Evolutionary conservation across 2,113 vertebrate genomes (phyloP), one percentile per base, ranked within the genome.

Genomic region (Puma concolor): DNA sequence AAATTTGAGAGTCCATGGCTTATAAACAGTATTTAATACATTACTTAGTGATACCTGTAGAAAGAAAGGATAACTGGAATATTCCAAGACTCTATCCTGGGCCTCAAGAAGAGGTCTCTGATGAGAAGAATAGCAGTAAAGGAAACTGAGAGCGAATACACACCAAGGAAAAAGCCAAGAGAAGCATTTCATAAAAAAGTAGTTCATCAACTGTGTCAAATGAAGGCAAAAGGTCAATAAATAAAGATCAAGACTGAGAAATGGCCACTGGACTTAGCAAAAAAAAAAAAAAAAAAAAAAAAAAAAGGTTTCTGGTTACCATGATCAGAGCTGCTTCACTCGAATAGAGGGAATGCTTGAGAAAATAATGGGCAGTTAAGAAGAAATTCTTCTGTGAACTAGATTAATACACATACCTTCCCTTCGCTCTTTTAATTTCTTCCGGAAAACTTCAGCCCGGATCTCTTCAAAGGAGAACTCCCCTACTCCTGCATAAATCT

Each of bases 391-490:
- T 82, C 23, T 79, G 14, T 79, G 86, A 96, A 85, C 80, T 88
- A 80, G 36, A 95, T 88, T 57, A 94, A 66, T 64, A 64, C 60
- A 88, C 85, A 50, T 88, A 99, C 98, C 99, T 98, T 99, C 99
- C 0, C 98, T 95, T 97, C 90, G 98, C 86, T 99, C 98, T 48
- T 97, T 98, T 0, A 97, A 97, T 98, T 99, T 99, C 97, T 99
- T 99, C 23, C 99, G 99, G 98, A 99, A 99, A 94, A 99, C 99
- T 96, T 99, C 99, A 54, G 99, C 99, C 23, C 99, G 98, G 94
- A 99, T 99, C 97, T 99, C 99, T 97, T 99, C 99, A 52, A 99
- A 99, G 91, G 99, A 99, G 98, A 99, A 99, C 79, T 99, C 99
- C 0, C 99, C 98, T 0, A 99, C 99, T 52, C 99, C 99, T 64